Evolutionary conservation across 2,113 vertebrate species (phyloP), one percentile per base, ranked within the genome.

Genomic region (Dipodomys spectabilis): DNA sequence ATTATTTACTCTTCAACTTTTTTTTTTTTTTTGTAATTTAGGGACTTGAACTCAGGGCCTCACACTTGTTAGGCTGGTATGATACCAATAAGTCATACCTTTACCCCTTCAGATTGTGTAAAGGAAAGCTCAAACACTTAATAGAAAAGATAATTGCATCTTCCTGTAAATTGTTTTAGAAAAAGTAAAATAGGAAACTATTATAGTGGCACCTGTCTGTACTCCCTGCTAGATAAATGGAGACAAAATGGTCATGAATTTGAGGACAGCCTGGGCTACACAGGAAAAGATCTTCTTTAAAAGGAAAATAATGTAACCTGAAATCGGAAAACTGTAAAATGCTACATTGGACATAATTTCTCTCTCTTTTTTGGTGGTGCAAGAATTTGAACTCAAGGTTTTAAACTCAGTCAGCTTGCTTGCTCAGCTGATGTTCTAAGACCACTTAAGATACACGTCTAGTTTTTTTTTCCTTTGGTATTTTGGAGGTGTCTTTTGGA

Each of bases 91-190:
- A 49, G 49, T 12, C 49, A 49, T 49, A 12, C 49, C 49, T 49
- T 10, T 49, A 49, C 49, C 39, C 39, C 39, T 49, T 65, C 5
- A 88, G 23, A 77, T 60, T 65, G 22, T 90, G 86, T 82, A 86
- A 93, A 83, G 44, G 12, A 84, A 30, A 88, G 3, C 45, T 64
- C 49, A 57, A 79, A 64, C 18, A 69, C 53, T 72, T 86, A 78
- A 49, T 81, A 27, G 30, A 75, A 89, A 74, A 57, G 18, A 44
- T 83, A 13, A 94, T 65, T 68, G 81, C 49, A 84, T 28, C 39
- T 75, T 79, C 74, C 74, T 32, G 75, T 16, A 84, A 27, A 90
- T 80, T 84, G 73, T 89, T 94, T 11, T 78, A 83, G 72, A 74
- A 39, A 82, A 93, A 57, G 64, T 75, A 44, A 72, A 91, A 92